Evolutionary conservation across 2,888 invertebrate species (phyloP).

Genomic region (Oeneis ivallda): DNA sequence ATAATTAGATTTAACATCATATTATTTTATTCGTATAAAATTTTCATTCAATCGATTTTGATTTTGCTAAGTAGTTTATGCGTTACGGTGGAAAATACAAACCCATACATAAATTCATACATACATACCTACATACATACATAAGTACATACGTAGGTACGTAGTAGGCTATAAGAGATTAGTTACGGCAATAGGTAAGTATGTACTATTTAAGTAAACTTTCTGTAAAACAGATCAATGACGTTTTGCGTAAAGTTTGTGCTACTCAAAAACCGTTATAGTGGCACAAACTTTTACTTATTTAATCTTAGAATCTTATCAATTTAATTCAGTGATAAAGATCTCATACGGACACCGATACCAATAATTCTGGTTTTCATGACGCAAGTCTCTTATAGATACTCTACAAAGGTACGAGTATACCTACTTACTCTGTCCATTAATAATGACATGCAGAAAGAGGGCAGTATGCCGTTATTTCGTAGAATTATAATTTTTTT

Average conservation of each 20-base stretch:
- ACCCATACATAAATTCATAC: too few relatives aligned
- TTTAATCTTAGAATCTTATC: conserved; percentile 14
- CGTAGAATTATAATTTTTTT: too few relatives aligned
- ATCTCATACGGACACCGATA: conserved; percentile 1
- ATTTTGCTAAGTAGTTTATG: too few relatives aligned
- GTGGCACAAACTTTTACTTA: neutral
- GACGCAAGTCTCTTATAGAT: neutral
- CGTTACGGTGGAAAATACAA: too few relatives aligned
- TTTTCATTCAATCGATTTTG: too few relatives aligned
- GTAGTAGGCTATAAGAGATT: too few relatives aligned
- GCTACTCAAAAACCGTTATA: neutral
- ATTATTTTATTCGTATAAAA: too few relatives aligned
- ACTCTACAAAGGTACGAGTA: neutral
- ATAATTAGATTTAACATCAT: too few relatives aligned
- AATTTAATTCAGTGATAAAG: conserved; percentile 3
- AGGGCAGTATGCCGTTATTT: too few relatives aligned
- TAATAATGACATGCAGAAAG: neutral
- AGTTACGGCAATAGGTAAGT: neutral
- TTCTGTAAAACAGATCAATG: neutral
- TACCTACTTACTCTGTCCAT: neutral
- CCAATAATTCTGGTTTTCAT: conserved; percentile 8
- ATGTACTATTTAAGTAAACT: neutral
- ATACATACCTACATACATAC: too few relatives aligned
- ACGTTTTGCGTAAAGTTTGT: neutral
- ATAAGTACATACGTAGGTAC: too few relatives aligned